Evolutionary conservation across 2,797 vertebrate species (phyloP).

Genomic region (Gambelia wislizenii): DNA sequence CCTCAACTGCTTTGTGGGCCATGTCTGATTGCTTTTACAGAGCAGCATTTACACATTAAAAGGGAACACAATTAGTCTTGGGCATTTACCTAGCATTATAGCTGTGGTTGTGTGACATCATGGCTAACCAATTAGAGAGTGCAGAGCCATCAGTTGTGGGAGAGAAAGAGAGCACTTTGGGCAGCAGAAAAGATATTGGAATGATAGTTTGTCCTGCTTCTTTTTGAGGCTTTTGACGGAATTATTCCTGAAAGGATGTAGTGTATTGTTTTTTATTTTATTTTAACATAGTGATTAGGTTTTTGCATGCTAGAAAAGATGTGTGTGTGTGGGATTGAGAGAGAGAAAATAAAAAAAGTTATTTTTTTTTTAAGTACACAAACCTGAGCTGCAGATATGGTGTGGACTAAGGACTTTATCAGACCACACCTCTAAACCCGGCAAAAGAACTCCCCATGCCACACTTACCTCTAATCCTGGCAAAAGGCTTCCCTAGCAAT

Average conservation of each 20-base stretch:
- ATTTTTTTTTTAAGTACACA: too few relatives aligned
- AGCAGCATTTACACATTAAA: conserved; percentile 69
- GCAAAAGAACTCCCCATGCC: too few relatives aligned
- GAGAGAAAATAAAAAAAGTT: too few relatives aligned
- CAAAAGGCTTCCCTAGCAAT: too few relatives aligned
- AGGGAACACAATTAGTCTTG: conserved; percentile 71
- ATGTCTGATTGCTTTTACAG: conserved; percentile 59
- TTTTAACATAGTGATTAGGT: background rate
- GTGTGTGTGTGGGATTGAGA: too few relatives aligned
- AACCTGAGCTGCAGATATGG: too few relatives aligned
- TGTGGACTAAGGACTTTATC: too few relatives aligned
- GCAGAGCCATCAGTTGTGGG: conserved; percentile 25
- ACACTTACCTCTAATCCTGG: too few relatives aligned
- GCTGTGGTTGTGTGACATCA: conserved; percentile 63
- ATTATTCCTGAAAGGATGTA: too few relatives aligned
- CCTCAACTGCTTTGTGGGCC: conserved; percentile 57
- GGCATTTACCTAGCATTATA: conserved; percentile 69
- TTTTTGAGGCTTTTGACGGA: conserved; percentile 38
- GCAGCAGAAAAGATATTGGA: conserved; percentile 55
- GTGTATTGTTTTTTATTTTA: too few relatives aligned
- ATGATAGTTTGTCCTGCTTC: conserved; percentile 44
- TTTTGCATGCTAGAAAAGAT: background rate
- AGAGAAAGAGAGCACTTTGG: conserved; percentile 48
- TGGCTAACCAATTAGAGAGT: conserved; percentile 49
- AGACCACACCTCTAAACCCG: too few relatives aligned